Base-by-base conservation (phyloP, 2,888 invertebrate genomes). In the Leucozona laternaria region DNA sequence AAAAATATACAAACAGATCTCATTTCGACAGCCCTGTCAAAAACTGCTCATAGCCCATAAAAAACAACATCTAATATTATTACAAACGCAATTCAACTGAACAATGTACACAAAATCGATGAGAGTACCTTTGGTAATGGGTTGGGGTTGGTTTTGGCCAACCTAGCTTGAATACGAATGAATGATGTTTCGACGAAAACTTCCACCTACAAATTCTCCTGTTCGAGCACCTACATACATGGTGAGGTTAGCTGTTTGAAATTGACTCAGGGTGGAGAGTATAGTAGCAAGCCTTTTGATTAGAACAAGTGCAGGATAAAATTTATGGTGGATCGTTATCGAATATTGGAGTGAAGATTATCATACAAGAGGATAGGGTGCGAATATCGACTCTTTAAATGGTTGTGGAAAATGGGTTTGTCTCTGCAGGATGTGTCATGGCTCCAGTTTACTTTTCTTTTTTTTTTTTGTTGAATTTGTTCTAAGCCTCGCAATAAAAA, bases 61-160 rank as follows among this genome's bases (percentile, higher is more conserved):
- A 43, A 1, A 37, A 37, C 4, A 37, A 37, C 4, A 43, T 43
- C 0, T 6, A 43, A 43, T 43, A n/a, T 43, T 43, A 43, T n/a
- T 43, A n/a, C 43, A n/a, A 40, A 15, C 40, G 6, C 40, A 40
- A 40, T 40, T 15, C 40, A 40, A 43, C 7, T 43, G 43, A 43
- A 43, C 43, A 43, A 43, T n/a, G n/a, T 43, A n/a, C 43, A 43
- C 43, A n/a, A 15, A 43, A 43, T 43, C n/a, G 43, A 43, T 43
- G 43, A n/a, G n/a, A 43, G 43, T 43, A 43, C 15, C 6, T 1
- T 37, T 15, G 15, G 40, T 15, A 43, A 43, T 4, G n/a, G n/a
- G n/a, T 2, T n/a, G n/a, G n/a, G n/a, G 43, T 2, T 43, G 43
- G 7, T 43, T 43, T 43, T 43, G 43, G n/a, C 43, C n/a, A 7